These are phyloP conservation scores for Oreochromis tanganicae DNA, from an alignment of 2,113 vertebrate species.

Conservation along the genomic window DNA sequence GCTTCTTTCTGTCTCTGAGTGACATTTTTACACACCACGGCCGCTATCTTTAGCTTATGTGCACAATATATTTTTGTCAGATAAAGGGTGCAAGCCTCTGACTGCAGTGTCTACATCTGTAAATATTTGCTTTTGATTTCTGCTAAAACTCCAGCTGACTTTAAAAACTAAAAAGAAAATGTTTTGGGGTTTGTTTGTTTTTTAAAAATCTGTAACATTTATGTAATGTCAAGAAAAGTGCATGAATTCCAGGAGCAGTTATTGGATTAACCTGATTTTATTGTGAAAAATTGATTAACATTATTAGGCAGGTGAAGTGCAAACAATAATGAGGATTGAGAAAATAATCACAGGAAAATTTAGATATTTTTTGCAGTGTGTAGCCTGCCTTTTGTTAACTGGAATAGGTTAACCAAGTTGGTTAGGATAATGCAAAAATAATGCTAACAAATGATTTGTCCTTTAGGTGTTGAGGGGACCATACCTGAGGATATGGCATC, in stretches of 20 bases:
- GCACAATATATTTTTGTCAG: background rate
- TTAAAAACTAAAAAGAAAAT: background rate
- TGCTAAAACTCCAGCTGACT: background rate
- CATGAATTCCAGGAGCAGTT: background rate
- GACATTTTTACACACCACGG: background rate
- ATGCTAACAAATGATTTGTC: background rate
- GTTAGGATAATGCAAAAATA: background rate
- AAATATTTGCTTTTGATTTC: background rate
- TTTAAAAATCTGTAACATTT: no score
- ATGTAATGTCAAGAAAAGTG: background rate
- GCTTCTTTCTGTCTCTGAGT: background rate
- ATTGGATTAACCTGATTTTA: background rate
- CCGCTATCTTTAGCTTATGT: background rate
- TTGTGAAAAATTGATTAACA: background rate
- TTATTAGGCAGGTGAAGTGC: background rate
- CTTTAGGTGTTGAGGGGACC: slow-evolving; percentile 80
- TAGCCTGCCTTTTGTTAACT: background rate
- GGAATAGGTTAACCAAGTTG: background rate
- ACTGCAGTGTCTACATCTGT: background rate
- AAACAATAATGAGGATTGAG: background rate
- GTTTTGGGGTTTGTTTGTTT: background rate
- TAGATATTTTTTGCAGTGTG: background rate
- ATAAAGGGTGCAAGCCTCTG: background rate
- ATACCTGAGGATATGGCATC: slow-evolving; percentile 92
- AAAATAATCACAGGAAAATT: background rate